These are phyloP conservation scores for Leptinotarsa rubiginosa DNA, from an alignment of 2,888 invertebrate species.

Conservation along the genomic window DNA sequence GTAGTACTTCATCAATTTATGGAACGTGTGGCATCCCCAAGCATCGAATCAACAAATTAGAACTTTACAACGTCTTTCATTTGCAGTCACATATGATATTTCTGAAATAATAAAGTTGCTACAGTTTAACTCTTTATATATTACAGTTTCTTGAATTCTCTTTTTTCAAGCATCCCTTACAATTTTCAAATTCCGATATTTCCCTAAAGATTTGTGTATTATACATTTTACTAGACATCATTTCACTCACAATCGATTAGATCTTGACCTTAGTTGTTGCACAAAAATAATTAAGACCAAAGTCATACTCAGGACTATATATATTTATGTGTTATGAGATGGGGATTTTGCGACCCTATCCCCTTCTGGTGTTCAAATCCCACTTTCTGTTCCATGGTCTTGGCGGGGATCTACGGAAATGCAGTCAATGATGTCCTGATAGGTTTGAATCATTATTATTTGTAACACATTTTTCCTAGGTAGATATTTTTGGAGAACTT, in stretches of 20 bases:
- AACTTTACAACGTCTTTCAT: too few species aligned
- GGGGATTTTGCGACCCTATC: conserved; percentile 26
- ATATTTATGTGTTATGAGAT: conserved; percentile 33
- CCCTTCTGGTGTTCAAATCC: conserved; percentile 28
- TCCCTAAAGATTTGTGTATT: too few species aligned
- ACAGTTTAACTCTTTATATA: too few species aligned
- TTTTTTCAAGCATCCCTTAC: too few species aligned
- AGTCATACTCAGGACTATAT: not conserved
- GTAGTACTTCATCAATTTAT: too few species aligned
- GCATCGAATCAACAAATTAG: too few species aligned
- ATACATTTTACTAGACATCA: not conserved
- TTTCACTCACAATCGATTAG: not conserved
- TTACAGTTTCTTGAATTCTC: too few species aligned
- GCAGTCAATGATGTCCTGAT: conserved; percentile 68
- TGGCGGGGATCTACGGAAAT: conserved; percentile 54
- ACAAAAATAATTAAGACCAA: not conserved
- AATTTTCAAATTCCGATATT: too few species aligned
- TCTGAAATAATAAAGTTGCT: too few species aligned
- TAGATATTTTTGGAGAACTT: conserved; percentile 32
- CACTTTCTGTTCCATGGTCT: conserved; percentile 62
- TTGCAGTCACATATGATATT: too few species aligned
- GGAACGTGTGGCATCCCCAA: too few species aligned
- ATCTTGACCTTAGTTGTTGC: not conserved
- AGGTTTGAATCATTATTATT: conserved; percentile 63
- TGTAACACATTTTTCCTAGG: conserved; percentile 44